These are phyloP conservation scores for Toxonevra muliebris DNA, from an alignment of 2,888 invertebrate genomes.

Conservation along the genomic window DNA sequence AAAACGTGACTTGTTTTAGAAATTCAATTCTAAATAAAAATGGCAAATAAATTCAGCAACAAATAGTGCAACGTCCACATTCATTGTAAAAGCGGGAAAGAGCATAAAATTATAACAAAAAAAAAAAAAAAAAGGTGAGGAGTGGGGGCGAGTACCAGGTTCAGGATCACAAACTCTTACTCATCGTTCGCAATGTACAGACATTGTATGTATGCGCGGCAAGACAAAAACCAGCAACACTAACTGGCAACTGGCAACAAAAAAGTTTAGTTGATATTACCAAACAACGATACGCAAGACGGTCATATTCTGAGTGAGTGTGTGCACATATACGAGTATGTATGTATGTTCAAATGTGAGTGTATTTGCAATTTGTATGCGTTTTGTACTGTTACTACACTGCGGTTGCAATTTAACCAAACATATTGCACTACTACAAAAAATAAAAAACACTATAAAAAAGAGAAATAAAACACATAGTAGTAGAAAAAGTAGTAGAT, in stretches of 20 bases:
- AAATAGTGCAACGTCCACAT: conserved; percentile 15
- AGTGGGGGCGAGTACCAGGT: too few species aligned
- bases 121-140: too few species aligned
- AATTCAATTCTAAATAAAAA: conserved; percentile 30
- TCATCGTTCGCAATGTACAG: too few species aligned
- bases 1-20: conserved; percentile 30
- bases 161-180: too few species aligned
- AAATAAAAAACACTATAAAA: background rate
- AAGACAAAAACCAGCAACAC: background rate
- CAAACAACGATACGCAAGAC: conserved; percentile 5
- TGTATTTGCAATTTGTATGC: conserved; percentile 10
- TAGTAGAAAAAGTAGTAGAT: background rate
- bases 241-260: background rate
- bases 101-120: too few species aligned
- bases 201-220: too few species aligned
- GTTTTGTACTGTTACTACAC: conserved; percentile 13
- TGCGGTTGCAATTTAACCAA: conserved; percentile 19
- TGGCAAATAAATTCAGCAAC: conserved; percentile 27
- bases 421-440: conserved; percentile 5
- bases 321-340: background rate
- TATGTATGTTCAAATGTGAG: background rate
- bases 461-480: background rate
- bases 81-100: background rate
- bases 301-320: background rate
- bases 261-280: background rate